Percentiles rank a stretch among this genome's conserved stretches.
These are phyloP conservation scores for Salminus brasiliensis DNA, from an alignment of 2,113 vertebrate species.

Conservation along the genomic window DNA sequence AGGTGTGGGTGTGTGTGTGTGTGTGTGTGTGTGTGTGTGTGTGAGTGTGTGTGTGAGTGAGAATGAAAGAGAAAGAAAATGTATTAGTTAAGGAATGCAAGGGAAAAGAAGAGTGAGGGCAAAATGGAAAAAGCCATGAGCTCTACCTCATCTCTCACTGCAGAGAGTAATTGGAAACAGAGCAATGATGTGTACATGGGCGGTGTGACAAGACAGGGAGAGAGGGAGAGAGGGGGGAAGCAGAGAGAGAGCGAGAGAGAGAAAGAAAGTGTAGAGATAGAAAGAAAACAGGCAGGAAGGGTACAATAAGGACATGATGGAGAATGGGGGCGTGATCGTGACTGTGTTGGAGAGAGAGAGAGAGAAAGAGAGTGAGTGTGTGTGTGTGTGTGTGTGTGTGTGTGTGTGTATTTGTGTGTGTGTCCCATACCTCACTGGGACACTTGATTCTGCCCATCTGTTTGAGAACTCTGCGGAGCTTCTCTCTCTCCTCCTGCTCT, in stretches of 20 bases:
- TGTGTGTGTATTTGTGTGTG: not conserved
- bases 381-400: not conserved
- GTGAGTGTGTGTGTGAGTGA: not conserved
- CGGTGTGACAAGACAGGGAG: constrained; percentile 56
- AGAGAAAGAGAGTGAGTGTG: constrained; percentile 25
- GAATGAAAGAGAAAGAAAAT: not conserved
- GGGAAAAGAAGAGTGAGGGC: not conserved
- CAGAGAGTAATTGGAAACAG: constrained; percentile 63
- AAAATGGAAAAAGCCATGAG: constrained; percentile 27
- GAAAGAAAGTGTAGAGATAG: not conserved
- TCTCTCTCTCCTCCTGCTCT: constrained; percentile 88
- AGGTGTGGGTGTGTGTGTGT: not conserved
- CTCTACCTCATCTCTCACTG: constrained; percentile 48
- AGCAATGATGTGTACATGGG: constrained; percentile 67
- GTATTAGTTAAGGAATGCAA: not conserved
- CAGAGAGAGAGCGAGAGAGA: not conserved
- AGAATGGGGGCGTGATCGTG: not conserved
- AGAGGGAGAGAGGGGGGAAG: not conserved
- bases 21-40: not conserved
- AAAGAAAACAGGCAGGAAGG: not conserved
- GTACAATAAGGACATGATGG: not conserved
- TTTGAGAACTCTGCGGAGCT: constrained; percentile 90
- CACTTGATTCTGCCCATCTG: constrained; percentile 98
- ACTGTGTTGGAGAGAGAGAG: not conserved
- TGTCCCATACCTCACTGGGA: constrained; percentile 85